Evolutionary conservation across 2,888 invertebrate species (phyloP).

Genomic region (Alsophila aescularia): DNA sequence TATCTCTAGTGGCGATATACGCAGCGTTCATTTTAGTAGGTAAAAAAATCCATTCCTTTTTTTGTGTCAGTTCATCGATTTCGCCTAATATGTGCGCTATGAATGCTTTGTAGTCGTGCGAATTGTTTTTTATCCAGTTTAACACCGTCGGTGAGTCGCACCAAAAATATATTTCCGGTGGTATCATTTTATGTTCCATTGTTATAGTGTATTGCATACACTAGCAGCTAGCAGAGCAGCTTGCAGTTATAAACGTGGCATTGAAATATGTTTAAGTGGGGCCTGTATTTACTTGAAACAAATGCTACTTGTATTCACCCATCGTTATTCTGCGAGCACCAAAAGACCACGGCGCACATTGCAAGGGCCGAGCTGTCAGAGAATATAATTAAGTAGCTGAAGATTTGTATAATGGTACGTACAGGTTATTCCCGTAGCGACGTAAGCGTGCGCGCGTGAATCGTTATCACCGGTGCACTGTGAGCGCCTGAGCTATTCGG

Average conservation of each 20-base stretch:
- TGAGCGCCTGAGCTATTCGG: too few species aligned
- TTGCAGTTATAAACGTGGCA: too few species aligned
- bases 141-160: too few species aligned
- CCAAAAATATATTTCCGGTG: too few species aligned
- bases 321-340: slow-evolving; percentile 7
- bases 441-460: slow-evolving; percentile 6
- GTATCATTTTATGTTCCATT: not conserved
- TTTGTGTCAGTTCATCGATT: slow-evolving; percentile 33
- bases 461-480: not conserved
- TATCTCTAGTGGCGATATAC: slow-evolving; percentile 24
- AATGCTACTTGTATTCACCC: not conserved
- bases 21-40: slow-evolving; percentile 38
- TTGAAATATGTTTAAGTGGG: not conserved
- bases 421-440: slow-evolving; percentile 10
- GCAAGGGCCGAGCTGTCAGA: slow-evolving; percentile 19
- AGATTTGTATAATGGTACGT: slow-evolving; percentile 5
- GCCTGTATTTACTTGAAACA: not conserved
- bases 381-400: slow-evolving; percentile 19
- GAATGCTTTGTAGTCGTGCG: too few species aligned
- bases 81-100: slow-evolving; percentile 21
- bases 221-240: too few species aligned
- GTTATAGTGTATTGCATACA: too few species aligned
- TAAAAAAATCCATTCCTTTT: slow-evolving; percentile 43
- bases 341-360: slow-evolving; percentile 22
- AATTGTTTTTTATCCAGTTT: too few species aligned